phyloP scores from a whole-genome alignment of 2,888 invertebrate species.

The Melangyna quadrimaculata region DNA sequence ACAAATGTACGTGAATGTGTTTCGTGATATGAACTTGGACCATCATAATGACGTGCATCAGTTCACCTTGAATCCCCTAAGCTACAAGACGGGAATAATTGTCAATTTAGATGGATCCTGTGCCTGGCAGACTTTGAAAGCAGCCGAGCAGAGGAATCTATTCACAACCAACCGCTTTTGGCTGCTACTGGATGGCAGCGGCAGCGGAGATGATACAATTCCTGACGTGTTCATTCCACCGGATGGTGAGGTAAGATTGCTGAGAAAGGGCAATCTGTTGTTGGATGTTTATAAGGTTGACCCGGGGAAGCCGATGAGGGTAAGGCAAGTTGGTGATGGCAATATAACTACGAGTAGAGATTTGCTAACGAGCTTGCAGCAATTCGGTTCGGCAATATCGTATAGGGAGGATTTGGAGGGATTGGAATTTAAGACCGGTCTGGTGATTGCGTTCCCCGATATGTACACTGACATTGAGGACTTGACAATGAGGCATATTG shows the following conservation, averaged over 20 bases:
- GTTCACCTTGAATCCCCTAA: slow-evolving; percentile 71
- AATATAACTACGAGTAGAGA: slow-evolving; percentile 64
- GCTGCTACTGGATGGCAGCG: slow-evolving; percentile 74
- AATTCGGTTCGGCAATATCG: slow-evolving; percentile 76
- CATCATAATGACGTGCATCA: slow-evolving; percentile 36
- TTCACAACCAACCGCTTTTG: slow-evolving; percentile 79
- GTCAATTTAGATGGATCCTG: slow-evolving; percentile 75
- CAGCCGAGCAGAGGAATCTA: slow-evolving; percentile 77
- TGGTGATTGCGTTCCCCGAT: slow-evolving; percentile 80
- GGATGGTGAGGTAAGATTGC: slow-evolving; percentile 76
- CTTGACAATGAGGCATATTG: slow-evolving; percentile 78
- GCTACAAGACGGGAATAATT: slow-evolving; percentile 77
- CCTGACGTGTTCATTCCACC: slow-evolving; percentile 77
- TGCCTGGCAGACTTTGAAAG: slow-evolving; percentile 75
- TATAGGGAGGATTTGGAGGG: slow-evolving; percentile 78
- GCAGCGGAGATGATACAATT: slow-evolving; percentile 17
- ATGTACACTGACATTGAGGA: slow-evolving; percentile 79
- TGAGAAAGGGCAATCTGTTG: slow-evolving; percentile 69
- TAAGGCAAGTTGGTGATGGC: slow-evolving; percentile 66
- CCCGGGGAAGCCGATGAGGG: slow-evolving; percentile 74
- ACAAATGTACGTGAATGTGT: slow-evolving; percentile 63
- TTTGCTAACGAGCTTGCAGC: slow-evolving; percentile 73
- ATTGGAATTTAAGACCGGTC: slow-evolving; percentile 77
- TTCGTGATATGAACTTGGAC: slow-evolving; percentile 44
- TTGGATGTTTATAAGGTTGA: slow-evolving; percentile 78